Base-by-base conservation (phyloP, 2,113 vertebrate species). In the Channa argus region DNA sequence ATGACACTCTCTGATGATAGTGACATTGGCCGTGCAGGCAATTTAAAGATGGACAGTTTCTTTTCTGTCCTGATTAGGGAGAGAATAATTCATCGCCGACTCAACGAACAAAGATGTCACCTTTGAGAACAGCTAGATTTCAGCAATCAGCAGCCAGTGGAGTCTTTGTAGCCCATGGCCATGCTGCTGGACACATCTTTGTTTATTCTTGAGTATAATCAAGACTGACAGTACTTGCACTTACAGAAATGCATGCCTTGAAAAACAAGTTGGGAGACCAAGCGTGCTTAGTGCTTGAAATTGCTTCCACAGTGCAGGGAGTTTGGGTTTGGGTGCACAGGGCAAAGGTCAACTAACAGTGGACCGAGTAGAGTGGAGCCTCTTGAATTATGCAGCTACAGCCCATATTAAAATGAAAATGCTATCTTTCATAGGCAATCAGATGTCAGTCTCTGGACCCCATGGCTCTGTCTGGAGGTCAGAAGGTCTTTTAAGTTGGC, bases 331-430 rank as follows among this genome's bases (percentile, higher is more conserved):
- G 45, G 66, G 12, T 46, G 36, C 13, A 7, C 14, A 37, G 66
- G 82, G 84, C 82, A 84, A 82, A 89, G 83, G 49, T 77, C 71
- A 71, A 10, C 24, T 1, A 51, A 43, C 36, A 71, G 39, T 46
- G 36, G 55, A 41, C 46, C 0, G 63, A n/a, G 36, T 70, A 34
- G 8, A 43, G 6, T n/a, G 37, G 12, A 47, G 36, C 14, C 8
- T 52, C 3, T 45, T 81, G 41, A 83, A 86, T 85, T 66, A 88
- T 83, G 65, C 67, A 71, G 55, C 36, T 34, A 24, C 1, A 56
- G 10, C 12, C 4, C 11, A 33, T 34, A 66, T 75, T 80, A 74
- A 15, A 5, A 63, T 71, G 77, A 62, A 80, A 66, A 44, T 9
- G 41, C 15, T 46, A 51, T 9, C 6, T 15, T 70, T 85, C 2